Base-by-base conservation (phyloP, 2,888 invertebrate genomes). In the Ariolimax columbianus region DNA sequence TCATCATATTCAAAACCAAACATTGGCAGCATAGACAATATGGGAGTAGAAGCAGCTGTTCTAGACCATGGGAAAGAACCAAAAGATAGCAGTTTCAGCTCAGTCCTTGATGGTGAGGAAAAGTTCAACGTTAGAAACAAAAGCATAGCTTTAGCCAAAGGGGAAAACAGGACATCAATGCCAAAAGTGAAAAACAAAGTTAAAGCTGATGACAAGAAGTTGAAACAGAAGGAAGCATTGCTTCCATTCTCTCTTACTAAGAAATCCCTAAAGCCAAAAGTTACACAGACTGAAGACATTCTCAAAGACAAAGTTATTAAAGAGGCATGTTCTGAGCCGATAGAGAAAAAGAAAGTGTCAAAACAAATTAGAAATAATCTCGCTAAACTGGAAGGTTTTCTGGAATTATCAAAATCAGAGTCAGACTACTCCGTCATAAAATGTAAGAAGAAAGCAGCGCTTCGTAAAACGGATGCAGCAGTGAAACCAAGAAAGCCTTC, bases 381-480 rank as follows among this genome's bases (percentile, higher is more conserved):
- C 43, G 23, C 66, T 14, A 80, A 80, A 36, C 36, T 81, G 11
- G 72, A 81, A 26, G n/a, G 68, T 19, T 81, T 72, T 72, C 55
- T 81, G 17, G 4, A 81, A 14, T 72, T 81, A 36, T 68, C 80
- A 47, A 51, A 68, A 51, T 23, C 47, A 17, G 51, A 47, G 23
- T 0, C 38, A 36, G n/a, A 38, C 14, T 77, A 4, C 26, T 68
- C 80, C 36, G 55, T 55, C 14, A 17, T 23, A 30, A 73, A 73
- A 36, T 26, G 23, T 11, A 79, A 79, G 59, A 80, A 73, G 30
- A 79, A 59, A 75, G 51, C 30, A 19, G 38, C 77, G 17, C 19
- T 70, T 55, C 70, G 9, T 40, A 84, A 84, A 75, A 11, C n/a
- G 30, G 73, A 73, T 55, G 84, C 80, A 72, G 79, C 84, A n/a